Base-by-base conservation (phyloP, 2,113 vertebrate species). In the Mormyrus iriodes region DNA sequence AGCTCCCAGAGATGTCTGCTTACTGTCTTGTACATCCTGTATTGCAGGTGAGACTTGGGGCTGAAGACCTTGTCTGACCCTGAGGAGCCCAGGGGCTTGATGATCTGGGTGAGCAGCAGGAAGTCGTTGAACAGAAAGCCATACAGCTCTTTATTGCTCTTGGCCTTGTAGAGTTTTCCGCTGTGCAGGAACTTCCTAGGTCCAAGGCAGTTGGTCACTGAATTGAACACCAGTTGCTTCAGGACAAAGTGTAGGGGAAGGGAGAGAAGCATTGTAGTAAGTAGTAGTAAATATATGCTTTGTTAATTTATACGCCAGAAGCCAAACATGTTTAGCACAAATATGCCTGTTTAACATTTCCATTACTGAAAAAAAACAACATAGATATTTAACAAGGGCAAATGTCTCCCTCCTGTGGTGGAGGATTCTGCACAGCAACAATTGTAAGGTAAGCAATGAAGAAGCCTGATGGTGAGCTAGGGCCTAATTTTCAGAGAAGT, bases 111-210 rank as follows among this genome's bases (percentile, higher is more conserved):
- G 88, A 99, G 97, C 93, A 99, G 96, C 92, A 99, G 97, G 96
- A 99, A 99, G 95, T 99, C 98, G 0, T 99, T 99, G 96, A 99
- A 99, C 88, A 99, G 97, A 95, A 99, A 99, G 88, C 98, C 98
- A 0, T 97, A 99, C 46, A 99, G 96, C 91, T 99, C 98, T 93
- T 99, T 99, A 96, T 97, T 99, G 94, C 98, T 99, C 94, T 99
- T 99, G 93, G 98, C 98, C 94, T 99, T 99, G 91, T 99, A 99
- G 83, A 99, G 96, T 91, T 99, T 99, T 87, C 98, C 98, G 2
- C 98, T 99, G 97, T 99, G 98, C 90, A 99, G 97, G 93, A 99
- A 99, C 95, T 99, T 99, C 92, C 98, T 96, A 6, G 98, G 98
- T 51, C 98, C 98, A 95, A 99, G 93, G 94, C 98, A 99, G 94